Conservation (phyloP, 2,888 invertebrate species). For the Glaucopsyche alexis region DNA sequence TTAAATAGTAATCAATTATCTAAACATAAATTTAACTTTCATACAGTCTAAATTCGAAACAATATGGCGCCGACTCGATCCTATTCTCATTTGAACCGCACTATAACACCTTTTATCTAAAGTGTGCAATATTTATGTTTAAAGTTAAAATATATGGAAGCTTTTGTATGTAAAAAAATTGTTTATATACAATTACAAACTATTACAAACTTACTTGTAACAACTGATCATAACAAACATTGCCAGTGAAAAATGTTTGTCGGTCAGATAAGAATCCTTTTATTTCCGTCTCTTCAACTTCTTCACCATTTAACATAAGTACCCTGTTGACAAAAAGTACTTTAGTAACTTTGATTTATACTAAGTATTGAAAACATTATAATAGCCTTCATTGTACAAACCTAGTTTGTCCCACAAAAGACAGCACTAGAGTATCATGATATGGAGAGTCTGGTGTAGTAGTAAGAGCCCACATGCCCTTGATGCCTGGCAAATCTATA, state of each 20-base stretch:
- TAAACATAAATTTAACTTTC: too few relatives aligned
- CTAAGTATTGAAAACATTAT: background rate
- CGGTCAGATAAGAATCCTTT: slow-evolving; percentile 94
- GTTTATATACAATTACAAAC: too few relatives aligned
- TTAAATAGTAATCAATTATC: too few relatives aligned
- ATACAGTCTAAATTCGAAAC: too few relatives aligned
- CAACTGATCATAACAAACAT: slow-evolving; percentile 91
- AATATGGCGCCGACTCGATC: too few relatives aligned
- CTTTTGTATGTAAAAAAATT: too few relatives aligned
- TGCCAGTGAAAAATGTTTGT: slow-evolving; percentile 96
- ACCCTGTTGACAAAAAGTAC: slow-evolving; percentile 76
- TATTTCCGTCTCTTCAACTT: slow-evolving; percentile 98
- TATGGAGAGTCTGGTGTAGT: slow-evolving; percentile 70
- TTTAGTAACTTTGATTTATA: background rate
- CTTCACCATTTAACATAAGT: slow-evolving; percentile 93
- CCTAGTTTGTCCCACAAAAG: slow-evolving; percentile 98
- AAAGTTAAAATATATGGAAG: too few relatives aligned
- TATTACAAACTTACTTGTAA: slow-evolving; percentile 74
- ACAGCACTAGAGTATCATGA: slow-evolving; percentile 95
- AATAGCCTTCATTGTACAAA: slow-evolving; percentile 43
- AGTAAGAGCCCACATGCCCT: slow-evolving; percentile 97
- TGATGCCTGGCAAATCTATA: slow-evolving; percentile 97
- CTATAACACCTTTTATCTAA: too few relatives aligned
- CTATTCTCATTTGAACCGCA: too few relatives aligned
- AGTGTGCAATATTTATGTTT: too few relatives aligned